Evolutionary conservation across 2,888 invertebrate genomes (phyloP).

Genomic region (Octodonta nipae): DNA sequence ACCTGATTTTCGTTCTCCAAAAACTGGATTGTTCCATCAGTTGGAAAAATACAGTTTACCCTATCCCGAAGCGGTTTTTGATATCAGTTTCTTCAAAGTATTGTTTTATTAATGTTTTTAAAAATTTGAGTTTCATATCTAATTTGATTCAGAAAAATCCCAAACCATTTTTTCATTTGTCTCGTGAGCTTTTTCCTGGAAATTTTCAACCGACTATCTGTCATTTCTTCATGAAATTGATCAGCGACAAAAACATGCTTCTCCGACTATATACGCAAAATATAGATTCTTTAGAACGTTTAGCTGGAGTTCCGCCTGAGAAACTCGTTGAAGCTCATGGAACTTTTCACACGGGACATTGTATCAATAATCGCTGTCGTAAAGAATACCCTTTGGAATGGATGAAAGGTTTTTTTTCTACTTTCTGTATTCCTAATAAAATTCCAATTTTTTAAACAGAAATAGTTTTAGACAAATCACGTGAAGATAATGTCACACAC

Average conservation of each 20-base stretch:
- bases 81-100: slow-evolving; percentile 72
- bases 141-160: no score
- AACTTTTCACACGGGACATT: slow-evolving; percentile 78
- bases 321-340: slow-evolving; percentile 92
- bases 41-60: slow-evolving; percentile 82
- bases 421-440: no score
- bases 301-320: slow-evolving; percentile 69
- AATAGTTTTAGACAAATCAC: no score
- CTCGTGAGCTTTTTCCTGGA: slow-evolving; percentile 80
- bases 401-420: slow-evolving; percentile 85
- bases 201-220: slow-evolving; percentile 76
- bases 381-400: slow-evolving; percentile 62
- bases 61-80: slow-evolving; percentile 84
- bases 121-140: no score
- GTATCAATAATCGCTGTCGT: slow-evolving; percentile 62
- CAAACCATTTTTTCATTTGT: slow-evolving; percentile 81
- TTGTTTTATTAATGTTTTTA: no score
- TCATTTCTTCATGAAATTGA: slow-evolving; percentile 78
- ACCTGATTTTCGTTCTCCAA: slow-evolving; percentile 89
- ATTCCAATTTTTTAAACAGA: no score
- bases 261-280: slow-evolving; percentile 77
- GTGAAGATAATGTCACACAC: slow-evolving; percentile 59
- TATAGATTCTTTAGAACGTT: slow-evolving; percentile 82
- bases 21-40: slow-evolving; percentile 82
- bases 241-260: slow-evolving; percentile 68